Evolutionary conservation across 2,113 vertebrate species (phyloP).

Genomic region (Bothrops jararaca): DNA sequence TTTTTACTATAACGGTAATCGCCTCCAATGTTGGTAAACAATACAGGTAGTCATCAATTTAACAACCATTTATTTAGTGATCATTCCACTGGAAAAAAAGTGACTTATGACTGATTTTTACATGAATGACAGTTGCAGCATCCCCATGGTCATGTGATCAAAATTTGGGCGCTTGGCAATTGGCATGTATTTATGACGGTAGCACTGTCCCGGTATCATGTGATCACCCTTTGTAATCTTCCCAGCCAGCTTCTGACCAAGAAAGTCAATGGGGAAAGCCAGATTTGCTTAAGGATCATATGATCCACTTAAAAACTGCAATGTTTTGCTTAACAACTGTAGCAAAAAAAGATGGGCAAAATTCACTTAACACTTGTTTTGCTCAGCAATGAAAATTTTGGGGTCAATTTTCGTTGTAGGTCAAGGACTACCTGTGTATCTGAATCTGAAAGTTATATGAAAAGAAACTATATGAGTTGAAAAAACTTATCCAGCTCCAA

Average conservation of each 20-base stretch:
- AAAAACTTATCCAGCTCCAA: background rate
- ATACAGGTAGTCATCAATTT: background rate
- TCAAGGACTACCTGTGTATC: background rate
- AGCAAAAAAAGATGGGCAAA: background rate
- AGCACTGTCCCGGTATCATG: background rate
- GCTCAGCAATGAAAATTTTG: background rate
- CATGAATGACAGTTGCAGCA: background rate
- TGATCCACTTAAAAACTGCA: background rate
- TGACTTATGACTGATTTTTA: background rate
- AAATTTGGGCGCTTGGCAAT: background rate
- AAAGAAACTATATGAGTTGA: background rate
- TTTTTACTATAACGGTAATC: background rate
- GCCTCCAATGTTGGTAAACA: background rate
- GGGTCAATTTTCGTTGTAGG: background rate
- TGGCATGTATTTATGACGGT: background rate
- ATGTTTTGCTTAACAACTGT: background rate
- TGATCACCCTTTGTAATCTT: background rate
- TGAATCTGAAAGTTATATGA: background rate
- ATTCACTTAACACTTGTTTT: background rate
- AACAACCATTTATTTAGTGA: background rate
- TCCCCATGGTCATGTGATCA: background rate
- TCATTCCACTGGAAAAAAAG: background rate
- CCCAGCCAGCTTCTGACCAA: background rate
- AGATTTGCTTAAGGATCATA: background rate
- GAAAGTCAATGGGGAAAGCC: background rate